Evolutionary conservation across 2,113 vertebrate genomes (phyloP).

Genomic region (Orientallactaga bullata): DNA sequence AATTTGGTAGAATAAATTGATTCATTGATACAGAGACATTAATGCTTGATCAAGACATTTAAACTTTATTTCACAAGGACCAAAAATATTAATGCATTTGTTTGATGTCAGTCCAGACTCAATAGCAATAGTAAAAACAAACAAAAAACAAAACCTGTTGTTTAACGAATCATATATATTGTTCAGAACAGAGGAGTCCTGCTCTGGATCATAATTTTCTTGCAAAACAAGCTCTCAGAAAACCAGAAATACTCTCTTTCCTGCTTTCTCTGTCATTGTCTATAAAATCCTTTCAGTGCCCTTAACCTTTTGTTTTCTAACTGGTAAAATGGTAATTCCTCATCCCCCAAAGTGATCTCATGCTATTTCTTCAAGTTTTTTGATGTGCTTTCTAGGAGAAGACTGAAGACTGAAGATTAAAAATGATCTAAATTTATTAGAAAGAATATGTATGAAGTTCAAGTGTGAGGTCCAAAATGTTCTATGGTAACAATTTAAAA

Average conservation of each 20-base stretch:
- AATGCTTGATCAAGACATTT: neutral
- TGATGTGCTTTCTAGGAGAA: neutral
- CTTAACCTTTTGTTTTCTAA: conserved; percentile 10
- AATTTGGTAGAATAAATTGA: neutral
- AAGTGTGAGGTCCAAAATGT: neutral
- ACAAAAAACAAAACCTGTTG: neutral
- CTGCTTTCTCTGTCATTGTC: neutral
- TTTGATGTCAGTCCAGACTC: neutral
- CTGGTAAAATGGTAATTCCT: neutral
- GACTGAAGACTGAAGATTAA: neutral
- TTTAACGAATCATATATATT: neutral
- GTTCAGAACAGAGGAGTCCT: neutral
- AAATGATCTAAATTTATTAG: neutral
- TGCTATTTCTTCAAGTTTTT: neutral
- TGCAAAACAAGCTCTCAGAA: neutral
- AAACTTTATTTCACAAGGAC: neutral
- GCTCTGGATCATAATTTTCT: neutral
- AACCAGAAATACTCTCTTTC: neutral
- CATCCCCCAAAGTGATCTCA: neutral
- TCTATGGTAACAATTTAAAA: neutral
- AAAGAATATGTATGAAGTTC: neutral
- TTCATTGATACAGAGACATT: neutral
- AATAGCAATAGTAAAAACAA: neutral
- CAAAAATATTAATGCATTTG: too few relatives aligned
- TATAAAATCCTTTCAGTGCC: neutral